Evolutionary conservation across 2,113 vertebrate genomes (phyloP).

Genomic region (Parus major): DNA sequence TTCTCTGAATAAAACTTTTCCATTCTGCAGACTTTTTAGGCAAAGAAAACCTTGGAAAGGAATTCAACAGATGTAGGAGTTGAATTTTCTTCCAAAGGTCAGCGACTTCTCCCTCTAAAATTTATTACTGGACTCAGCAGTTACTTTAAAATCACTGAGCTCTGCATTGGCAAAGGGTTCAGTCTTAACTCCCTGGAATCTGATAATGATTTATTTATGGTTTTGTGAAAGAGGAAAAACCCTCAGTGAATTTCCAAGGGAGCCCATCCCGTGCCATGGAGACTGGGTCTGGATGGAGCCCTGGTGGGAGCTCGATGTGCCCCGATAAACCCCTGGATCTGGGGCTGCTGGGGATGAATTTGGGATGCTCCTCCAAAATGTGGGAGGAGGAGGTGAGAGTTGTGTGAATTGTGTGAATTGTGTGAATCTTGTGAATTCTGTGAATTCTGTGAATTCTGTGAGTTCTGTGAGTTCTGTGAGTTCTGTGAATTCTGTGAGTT

Average conservation of each 20-base stretch:
- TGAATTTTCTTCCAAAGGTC: background rate
- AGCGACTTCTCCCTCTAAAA: background rate
- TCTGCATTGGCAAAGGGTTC: background rate
- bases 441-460: too few species aligned
- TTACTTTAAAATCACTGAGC: background rate
- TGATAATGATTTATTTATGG: background rate
- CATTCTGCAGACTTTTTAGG: background rate
- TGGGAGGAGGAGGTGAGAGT: background rate
- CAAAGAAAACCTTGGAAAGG: background rate
- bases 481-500: too few species aligned
- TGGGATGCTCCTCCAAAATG: background rate
- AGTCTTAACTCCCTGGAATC: rapidly evolving
- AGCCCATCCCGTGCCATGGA: rapidly evolving
- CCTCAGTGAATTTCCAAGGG: background rate
- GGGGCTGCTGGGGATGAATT: background rate
- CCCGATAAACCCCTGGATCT: background rate
- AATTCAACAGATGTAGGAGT: background rate
- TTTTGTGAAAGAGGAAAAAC: background rate
- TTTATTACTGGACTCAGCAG: background rate
- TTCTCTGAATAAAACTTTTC: background rate
- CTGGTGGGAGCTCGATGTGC: background rate
- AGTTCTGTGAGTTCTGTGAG: too few species aligned
- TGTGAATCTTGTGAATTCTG: too few species aligned
- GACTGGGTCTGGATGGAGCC: rapidly evolving
- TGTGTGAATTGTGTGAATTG: too few species aligned